Conservation (phyloP, 1,140 invertebrate genomes). For the Lasioglossum baleicum region DNA sequence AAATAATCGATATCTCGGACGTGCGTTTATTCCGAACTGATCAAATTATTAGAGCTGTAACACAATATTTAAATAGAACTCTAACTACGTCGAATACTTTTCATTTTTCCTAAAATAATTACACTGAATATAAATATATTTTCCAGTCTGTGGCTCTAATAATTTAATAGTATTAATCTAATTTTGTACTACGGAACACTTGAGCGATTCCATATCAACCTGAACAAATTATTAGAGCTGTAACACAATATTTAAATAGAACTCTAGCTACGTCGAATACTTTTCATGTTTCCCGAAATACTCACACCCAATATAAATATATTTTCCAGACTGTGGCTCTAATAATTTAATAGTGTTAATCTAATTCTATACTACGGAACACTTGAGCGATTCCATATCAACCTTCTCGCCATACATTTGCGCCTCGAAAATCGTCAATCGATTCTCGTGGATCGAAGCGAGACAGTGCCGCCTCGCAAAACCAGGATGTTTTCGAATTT, state of each 20-base stretch:
- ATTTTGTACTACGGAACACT: conserved; percentile 52
- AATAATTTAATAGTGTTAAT: not conserved
- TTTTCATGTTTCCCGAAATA: no score
- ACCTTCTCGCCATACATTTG: conserved; percentile 76
- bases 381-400: conserved; percentile 60
- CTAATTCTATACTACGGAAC: conserved; percentile 41
- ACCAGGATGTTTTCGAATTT: conserved; percentile 50
- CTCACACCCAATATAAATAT: no score
- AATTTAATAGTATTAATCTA: not conserved
- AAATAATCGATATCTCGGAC: not conserved
- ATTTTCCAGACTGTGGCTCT: no score
- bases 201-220: conserved; percentile 60
- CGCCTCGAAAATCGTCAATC: conserved; percentile 74
- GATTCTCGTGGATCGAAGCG: conserved; percentile 58
- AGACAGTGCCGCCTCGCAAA: conserved; percentile 59
- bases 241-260: no score
- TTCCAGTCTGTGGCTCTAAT: no score
- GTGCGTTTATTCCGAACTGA: not conserved
- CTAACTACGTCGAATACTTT: no score
- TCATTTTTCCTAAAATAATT: no score
- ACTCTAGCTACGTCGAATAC: no score
- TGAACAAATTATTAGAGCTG: not conserved
- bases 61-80: no score
- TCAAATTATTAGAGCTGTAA: no score
- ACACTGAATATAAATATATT: no score